A percentile compares a stretch with the other conserved stretches of the same genome.
These are phyloP conservation scores for Aphodius sticticus DNA, from an alignment of 2,888 invertebrate genomes.

Conservation along the genomic window DNA sequence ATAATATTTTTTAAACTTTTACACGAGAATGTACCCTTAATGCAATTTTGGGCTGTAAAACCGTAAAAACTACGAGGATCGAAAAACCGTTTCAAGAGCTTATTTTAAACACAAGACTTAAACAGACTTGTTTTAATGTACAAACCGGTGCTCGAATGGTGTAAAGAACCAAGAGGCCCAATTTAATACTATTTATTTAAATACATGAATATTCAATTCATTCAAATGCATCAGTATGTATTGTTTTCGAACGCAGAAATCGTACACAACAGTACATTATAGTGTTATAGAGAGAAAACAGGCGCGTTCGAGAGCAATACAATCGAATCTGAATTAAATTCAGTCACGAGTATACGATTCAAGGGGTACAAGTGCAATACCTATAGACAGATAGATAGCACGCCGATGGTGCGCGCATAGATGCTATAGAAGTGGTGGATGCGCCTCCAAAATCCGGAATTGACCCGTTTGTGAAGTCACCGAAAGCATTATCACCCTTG, in stretches of 20 bases:
- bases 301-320: not conserved
- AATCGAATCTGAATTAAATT: slow-evolving; percentile 27
- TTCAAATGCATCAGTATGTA: too few relatives aligned
- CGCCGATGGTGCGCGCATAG: not conserved
- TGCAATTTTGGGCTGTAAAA: too few relatives aligned
- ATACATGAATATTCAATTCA: too few relatives aligned
- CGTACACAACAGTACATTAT: not conserved
- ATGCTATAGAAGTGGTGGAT: not conserved
- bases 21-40: too few relatives aligned
- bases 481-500: not conserved
- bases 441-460: not conserved
- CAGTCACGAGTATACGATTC: slow-evolving; percentile 27
- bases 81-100: too few relatives aligned
- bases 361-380: not conserved
- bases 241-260: not conserved
- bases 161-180: too few relatives aligned
- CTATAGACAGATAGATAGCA: not conserved
- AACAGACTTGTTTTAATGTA: too few relatives aligned
- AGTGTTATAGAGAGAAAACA: not conserved
- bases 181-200: too few relatives aligned
- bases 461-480: not conserved
- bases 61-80: too few relatives aligned
- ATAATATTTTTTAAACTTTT: too few relatives aligned
- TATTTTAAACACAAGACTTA: too few relatives aligned
- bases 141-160: too few relatives aligned